Conservation (phyloP, 2,113 vertebrate genomes). For the Misgurnus anguillicaudatus region DNA sequence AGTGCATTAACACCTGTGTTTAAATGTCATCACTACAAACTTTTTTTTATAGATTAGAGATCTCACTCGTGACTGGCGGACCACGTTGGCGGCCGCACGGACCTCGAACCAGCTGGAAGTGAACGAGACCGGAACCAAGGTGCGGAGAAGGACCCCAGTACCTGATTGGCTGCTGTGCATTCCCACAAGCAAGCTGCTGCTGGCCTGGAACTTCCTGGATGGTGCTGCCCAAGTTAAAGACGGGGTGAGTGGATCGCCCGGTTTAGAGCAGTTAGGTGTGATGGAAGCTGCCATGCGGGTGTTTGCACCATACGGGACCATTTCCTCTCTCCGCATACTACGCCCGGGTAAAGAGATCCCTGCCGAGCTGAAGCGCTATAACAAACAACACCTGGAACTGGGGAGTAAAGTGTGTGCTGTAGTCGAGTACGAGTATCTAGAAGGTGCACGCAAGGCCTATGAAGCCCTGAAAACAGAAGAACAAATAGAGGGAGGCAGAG, state of each 20-base stretch:
- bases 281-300: constrained; percentile 65
- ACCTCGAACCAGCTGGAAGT: constrained; percentile 77
- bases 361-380: constrained; percentile 66
- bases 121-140: constrained; percentile 79
- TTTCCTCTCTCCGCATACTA: constrained; percentile 73
- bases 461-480: constrained; percentile 60
- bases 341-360: constrained; percentile 77
- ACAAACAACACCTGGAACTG: constrained; percentile 67
- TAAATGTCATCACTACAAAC: background rate
- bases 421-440: constrained; percentile 77
- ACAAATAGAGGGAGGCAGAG: constrained; percentile 11
- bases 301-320: constrained; percentile 67
- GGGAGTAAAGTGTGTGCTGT: constrained; percentile 72
- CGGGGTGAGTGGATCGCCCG: background rate
- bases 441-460: constrained; percentile 67
- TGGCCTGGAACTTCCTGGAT: constrained; percentile 74
- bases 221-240: constrained; percentile 10
- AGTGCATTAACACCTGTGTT: background rate
- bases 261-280: constrained; percentile 46
- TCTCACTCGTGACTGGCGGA: constrained; percentile 77
- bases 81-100: constrained; percentile 71
- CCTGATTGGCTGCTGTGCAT: constrained; percentile 73
- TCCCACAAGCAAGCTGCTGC: constrained; percentile 75
- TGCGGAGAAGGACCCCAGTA: constrained; percentile 68
- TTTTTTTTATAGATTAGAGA: constrained; percentile 72